Conservation (phyloP, 2,113 vertebrate genomes). For the Urocynchramus pylzowi region DNA sequence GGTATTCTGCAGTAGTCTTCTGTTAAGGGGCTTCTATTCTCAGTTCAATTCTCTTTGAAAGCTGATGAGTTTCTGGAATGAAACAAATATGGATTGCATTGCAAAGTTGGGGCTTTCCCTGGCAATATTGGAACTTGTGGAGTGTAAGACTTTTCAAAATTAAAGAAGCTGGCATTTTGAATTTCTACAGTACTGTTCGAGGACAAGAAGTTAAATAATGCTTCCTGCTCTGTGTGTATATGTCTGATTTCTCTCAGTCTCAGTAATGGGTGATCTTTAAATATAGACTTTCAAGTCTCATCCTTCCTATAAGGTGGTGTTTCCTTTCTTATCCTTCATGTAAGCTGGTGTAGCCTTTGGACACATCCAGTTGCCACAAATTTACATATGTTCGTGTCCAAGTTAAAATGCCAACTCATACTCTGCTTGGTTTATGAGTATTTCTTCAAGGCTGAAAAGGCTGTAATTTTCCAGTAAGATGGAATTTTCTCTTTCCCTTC, state of each 20-base stretch:
- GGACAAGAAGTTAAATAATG: not conserved
- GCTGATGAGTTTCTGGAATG: conserved; percentile 23
- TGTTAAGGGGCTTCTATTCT: conserved; percentile 62
- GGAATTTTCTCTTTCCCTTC: not conserved
- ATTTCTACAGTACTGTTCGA: not conserved
- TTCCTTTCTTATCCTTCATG: not conserved
- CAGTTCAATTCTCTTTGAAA: conserved; percentile 53
- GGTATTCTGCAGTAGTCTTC: conserved; percentile 58
- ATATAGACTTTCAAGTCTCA: not conserved
- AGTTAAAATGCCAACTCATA: not conserved
- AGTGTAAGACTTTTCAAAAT: not conserved
- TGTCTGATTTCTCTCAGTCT: not conserved
- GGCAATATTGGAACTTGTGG: not conserved
- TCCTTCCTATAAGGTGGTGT: not conserved
- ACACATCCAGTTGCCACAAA: not conserved
- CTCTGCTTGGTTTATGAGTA: not conserved
- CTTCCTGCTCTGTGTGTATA: not conserved
- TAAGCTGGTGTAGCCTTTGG: not conserved
- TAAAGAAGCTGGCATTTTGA: not conserved
- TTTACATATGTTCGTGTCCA: not conserved
- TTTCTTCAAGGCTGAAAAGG: not conserved
- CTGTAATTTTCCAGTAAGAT: not conserved
- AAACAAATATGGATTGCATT: not conserved
- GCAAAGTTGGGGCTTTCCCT: not conserved
- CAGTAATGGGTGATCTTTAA: not conserved